Conservation (phyloP, 1,140 invertebrate species). For the Drosophila simulans region DNA sequence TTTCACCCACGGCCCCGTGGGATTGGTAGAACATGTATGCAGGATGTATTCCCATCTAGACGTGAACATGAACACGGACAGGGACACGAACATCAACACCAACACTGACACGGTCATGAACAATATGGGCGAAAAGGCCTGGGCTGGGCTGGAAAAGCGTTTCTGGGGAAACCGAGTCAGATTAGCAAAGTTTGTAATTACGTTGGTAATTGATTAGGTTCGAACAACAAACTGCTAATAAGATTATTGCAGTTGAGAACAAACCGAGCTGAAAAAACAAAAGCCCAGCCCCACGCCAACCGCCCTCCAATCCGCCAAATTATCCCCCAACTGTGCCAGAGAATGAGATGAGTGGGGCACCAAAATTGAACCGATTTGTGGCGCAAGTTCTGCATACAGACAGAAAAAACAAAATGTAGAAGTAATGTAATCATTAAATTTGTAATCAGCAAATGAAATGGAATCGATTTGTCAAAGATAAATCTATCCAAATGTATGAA, state of each 20-base stretch:
- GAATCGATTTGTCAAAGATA: too few relatives aligned
- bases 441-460: too few relatives aligned
- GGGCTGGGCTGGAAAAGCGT: constrained; percentile 2
- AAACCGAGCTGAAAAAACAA: constrained; percentile 82
- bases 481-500: too few relatives aligned
- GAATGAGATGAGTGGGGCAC: constrained; percentile 11
- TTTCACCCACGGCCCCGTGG: constrained; percentile 14
- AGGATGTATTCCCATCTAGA: constrained; percentile 45
- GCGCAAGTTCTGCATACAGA: constrained; percentile 59
- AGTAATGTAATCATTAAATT: background rate
- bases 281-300: constrained; percentile 28
- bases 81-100: constrained; percentile 10
- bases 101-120: constrained; percentile 22
- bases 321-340: constrained; percentile 19
- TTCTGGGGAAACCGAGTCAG: constrained; percentile 66
- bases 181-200: constrained; percentile 85
- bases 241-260: constrained; percentile 84
- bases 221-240: constrained; percentile 85
- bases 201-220: constrained; percentile 85
- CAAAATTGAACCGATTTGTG: constrained; percentile 83
- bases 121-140: constrained; percentile 4
- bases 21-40: constrained; percentile 20
- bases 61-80: constrained; percentile 33
- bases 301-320: constrained; percentile 25
- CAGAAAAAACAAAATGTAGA: background rate